phyloP scores from a whole-genome alignment of 2,113 vertebrate genomes.

The Girardinichthys multiradiatus region DNA sequence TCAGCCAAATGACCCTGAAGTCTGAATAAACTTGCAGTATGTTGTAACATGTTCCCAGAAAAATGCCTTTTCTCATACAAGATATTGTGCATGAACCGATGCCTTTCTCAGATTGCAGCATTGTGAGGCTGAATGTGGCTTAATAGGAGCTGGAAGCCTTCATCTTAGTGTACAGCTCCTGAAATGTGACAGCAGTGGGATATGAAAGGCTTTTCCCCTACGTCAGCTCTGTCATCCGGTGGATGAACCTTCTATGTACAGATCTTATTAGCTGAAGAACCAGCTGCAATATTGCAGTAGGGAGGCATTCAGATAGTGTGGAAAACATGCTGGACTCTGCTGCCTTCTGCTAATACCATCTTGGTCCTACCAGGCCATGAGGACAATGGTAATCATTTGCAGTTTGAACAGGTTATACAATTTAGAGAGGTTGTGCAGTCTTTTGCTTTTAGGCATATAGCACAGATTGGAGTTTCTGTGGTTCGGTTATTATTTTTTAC shows the following conservation, averaged over 20 bases:
- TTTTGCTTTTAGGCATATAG: constrained; percentile 42
- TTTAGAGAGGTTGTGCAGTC: constrained; percentile 44
- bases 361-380: constrained; percentile 29
- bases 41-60: constrained; percentile 18
- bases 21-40: constrained; percentile 24
- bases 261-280: constrained; percentile 29
- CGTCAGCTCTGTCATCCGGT: constrained; percentile 31
- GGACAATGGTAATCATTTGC: constrained; percentile 60
- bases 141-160: constrained; percentile 35
- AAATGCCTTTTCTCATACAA: constrained; percentile 32
- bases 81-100: constrained; percentile 2
- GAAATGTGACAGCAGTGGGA: constrained; percentile 29
- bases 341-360: constrained; percentile 23
- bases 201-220: constrained; percentile 40
- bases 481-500: constrained; percentile 11
- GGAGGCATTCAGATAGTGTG: constrained; percentile 9
- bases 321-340: constrained; percentile 30
- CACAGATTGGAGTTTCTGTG: constrained; percentile 29
- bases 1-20: constrained; percentile 32
- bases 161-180: constrained; percentile 16
- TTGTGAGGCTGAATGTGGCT: constrained; percentile 21
- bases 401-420: constrained; percentile 46
- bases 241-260: constrained; percentile 20
- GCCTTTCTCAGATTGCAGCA: constrained; percentile 22
- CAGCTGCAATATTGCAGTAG: constrained; percentile 25